Percentiles rank a stretch among this genome's conserved stretches.
Conservation (phyloP, 2,888 invertebrate species). For the Cremastinae sp. region DNA sequence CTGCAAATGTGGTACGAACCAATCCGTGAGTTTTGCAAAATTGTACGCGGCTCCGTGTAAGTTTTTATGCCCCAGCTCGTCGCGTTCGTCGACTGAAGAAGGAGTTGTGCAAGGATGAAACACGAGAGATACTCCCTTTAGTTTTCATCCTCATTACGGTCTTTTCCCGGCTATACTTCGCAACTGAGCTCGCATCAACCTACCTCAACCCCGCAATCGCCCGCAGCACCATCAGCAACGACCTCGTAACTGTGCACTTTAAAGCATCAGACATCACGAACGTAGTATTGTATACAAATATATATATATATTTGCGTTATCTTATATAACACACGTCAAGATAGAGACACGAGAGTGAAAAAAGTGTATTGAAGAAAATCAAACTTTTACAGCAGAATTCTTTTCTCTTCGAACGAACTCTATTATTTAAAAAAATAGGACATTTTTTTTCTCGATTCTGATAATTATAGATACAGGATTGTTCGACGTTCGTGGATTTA, state of each 20-base stretch:
- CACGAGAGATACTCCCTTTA: constrained; percentile 53
- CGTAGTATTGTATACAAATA: constrained; percentile 1
- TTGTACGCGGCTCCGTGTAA: constrained; percentile 14
- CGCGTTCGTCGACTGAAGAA: constrained; percentile 7
- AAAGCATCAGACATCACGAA: constrained; percentile 34
- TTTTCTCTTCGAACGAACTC: too few relatives aligned
- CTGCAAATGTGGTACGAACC: constrained; percentile 29
- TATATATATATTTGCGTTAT: neutral
- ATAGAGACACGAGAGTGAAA: neutral
- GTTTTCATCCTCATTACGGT: constrained; percentile 58
- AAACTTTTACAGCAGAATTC: too few relatives aligned
- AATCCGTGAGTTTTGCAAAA: constrained; percentile 35
- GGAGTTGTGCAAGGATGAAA: constrained; percentile 36
- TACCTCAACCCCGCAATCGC: constrained; percentile 31
- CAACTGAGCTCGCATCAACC: constrained; percentile 18
- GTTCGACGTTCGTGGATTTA: constrained; percentile 1
- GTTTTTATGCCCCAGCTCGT: neutral
- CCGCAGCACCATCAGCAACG: constrained; percentile 29
- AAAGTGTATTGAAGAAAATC: too few relatives aligned
- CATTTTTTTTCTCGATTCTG: too few relatives aligned
- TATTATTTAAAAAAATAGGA: too few relatives aligned
- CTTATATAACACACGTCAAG: neutral
- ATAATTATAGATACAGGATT: neutral
- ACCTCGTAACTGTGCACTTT: constrained; percentile 28
- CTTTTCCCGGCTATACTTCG: constrained; percentile 49